A percentile compares a stretch with the other conserved stretches of the same genome.
phyloP scores from a whole-genome alignment of 2,888 invertebrate genomes.

The Ligdia adustata region DNA sequence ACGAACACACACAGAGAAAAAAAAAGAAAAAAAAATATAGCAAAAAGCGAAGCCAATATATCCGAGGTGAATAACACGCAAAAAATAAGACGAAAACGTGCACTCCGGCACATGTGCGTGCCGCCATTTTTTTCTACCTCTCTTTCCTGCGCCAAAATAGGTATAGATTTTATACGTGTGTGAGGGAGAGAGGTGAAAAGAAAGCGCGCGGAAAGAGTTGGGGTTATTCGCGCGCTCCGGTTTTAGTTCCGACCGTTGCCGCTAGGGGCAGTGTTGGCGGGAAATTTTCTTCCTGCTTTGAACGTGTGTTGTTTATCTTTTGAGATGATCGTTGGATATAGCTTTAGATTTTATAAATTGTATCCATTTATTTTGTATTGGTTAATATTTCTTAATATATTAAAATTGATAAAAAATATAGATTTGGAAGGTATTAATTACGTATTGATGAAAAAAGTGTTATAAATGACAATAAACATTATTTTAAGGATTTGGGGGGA shows the following conservation, averaged over 20 bases:
- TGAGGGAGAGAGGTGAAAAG: constrained; percentile 68
- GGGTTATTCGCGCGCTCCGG: constrained; percentile 60
- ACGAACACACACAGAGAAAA: constrained; percentile 66
- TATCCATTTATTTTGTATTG: not conserved
- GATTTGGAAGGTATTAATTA: too few species aligned
- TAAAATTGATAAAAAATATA: too few species aligned
- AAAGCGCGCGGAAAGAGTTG: constrained; percentile 76
- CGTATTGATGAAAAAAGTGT: too few species aligned
- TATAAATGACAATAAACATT: too few species aligned
- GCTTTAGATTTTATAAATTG: constrained; percentile 1
- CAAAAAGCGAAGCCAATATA: constrained; percentile 63
- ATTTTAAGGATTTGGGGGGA: too few species aligned
- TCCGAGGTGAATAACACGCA: constrained; percentile 77
- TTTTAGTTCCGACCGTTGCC: constrained; percentile 70
- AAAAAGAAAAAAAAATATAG: constrained; percentile 62
- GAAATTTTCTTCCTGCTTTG: constrained; percentile 78
- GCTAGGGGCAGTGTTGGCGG: constrained; percentile 60
- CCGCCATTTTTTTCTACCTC: constrained; percentile 76
- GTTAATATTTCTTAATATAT: not conserved
- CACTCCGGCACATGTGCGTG: constrained; percentile 80
- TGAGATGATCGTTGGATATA: constrained; percentile 26
- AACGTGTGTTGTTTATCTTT: constrained; percentile 45
- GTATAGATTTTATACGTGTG: constrained; percentile 41
- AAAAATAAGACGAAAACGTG: constrained; percentile 78
- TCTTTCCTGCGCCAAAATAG: constrained; percentile 72